Evolutionary conservation across 2,797 vertebrate species (phyloP).

Genomic region (Sternarchorhynchus goeldii): DNA sequence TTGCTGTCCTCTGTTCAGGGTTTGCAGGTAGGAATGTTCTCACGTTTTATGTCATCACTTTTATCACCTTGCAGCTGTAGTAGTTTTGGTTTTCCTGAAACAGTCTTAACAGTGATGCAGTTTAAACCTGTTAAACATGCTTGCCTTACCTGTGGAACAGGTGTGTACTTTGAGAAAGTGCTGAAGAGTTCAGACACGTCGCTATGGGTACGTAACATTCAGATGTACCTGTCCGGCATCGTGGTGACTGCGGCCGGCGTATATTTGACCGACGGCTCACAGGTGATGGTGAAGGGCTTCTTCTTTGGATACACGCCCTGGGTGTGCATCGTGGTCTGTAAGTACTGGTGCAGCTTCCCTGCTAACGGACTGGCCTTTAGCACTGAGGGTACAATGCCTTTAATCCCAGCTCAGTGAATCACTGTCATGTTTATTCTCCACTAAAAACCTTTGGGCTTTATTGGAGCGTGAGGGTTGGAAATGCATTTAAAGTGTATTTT

Average conservation of each 20-base stretch:
- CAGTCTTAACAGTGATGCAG: not conserved
- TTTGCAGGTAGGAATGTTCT: constrained; percentile 86
- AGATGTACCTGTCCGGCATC: constrained; percentile 97
- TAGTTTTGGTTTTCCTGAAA: no score
- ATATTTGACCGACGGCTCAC: constrained; percentile 80
- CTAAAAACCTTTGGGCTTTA: no score
- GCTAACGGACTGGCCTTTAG: not conserved
- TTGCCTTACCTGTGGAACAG: constrained; percentile 66
- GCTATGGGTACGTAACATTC: constrained; percentile 98
- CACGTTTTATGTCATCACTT: no score
- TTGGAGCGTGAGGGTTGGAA: not conserved
- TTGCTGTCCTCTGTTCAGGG: constrained; percentile 96
- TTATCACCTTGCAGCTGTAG: no score
- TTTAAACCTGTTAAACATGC: not conserved
- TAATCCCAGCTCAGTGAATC: no score
- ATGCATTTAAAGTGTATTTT: no score
- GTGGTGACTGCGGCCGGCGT: constrained; percentile 85
- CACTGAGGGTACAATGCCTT: no score
- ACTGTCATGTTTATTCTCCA: no score
- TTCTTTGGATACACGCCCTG: constrained; percentile 91
- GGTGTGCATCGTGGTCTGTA: constrained; percentile 92
- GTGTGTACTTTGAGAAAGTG: constrained; percentile 98
- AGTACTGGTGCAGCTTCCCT: constrained; percentile 66
- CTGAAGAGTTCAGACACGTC: constrained; percentile 97
- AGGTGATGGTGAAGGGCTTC: constrained; percentile 90